Evolutionary conservation across 2,797 vertebrate genomes (phyloP).

Genomic region (Falco peregrinus): DNA sequence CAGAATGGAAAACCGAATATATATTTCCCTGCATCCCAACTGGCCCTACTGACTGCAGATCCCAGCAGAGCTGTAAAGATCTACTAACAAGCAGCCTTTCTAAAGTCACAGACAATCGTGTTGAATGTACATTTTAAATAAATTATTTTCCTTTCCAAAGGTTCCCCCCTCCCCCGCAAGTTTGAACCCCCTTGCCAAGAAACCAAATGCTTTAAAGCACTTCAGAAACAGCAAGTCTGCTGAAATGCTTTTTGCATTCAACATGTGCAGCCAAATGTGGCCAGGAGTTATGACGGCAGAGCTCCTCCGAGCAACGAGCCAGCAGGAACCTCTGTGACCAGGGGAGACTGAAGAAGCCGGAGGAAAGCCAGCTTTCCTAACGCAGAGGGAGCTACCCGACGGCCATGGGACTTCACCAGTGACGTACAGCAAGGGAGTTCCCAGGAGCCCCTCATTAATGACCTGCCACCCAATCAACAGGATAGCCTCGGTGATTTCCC

Average conservation of each 20-base stretch:
- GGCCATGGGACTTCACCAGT: not conserved
- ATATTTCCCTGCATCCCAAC: not conserved
- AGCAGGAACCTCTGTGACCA: not conserved
- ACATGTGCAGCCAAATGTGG: not conserved
- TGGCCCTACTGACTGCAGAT: not conserved
- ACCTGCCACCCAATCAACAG: not conserved
- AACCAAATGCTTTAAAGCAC: not conserved
- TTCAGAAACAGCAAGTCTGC: not conserved
- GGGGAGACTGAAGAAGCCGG: not conserved
- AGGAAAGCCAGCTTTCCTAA: not conserved
- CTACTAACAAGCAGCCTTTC: slow-evolving; percentile 11
- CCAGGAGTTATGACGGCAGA: not conserved
- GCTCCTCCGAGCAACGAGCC: not conserved
- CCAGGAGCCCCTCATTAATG: slow-evolving; percentile 19
- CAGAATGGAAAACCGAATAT: not conserved
- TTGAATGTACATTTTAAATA: not conserved
- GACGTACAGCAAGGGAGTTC: slow-evolving; percentile 14
- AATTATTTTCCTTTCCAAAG: slow-evolving; percentile 16
- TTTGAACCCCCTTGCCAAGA: not conserved
- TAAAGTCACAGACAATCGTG: not conserved
- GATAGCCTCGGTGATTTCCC: not conserved
- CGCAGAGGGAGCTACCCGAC: not conserved
- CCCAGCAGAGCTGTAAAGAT: slow-evolving; percentile 47
- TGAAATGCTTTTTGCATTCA: not conserved
- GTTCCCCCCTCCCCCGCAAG: fast-evolving